Base-by-base conservation (phyloP, 2,113 vertebrate genomes). In the Pheucticus melanocephalus region DNA sequence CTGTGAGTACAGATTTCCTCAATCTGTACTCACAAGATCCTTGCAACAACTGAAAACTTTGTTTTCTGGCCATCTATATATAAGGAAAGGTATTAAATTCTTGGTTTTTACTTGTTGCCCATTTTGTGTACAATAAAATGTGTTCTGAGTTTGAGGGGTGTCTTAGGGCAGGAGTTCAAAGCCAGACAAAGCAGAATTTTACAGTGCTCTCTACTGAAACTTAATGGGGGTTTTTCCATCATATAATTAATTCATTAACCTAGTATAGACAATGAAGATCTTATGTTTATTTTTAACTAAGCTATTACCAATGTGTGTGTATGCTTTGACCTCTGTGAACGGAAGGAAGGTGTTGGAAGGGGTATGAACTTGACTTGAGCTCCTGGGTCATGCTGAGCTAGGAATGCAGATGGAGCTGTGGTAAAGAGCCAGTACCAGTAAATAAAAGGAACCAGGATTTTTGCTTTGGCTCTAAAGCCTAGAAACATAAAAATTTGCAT, bases 201-300 rank as follows among this genome's bases (percentile, higher is more conserved):
- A 40, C 5, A 12, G 15, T 71, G 51, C 8, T 70, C 61, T 90
- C 48, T 75, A 19, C 23, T 63, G 31, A 40, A 83, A 37, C 25
- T 12, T 65, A 19, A 24, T 51, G 5, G 15, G 25, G 5, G 0
- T 1, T 6, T 65, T 82, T 45, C 9, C 15, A 37, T 66, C 12
- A 9, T 13, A 3, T 59, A 70, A 59, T 65, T 42, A 28, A 82
- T 50, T 82, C 10, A 47, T 83, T 86, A 69, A 35, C 40, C 48
- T 80, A 22, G 7, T 45, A 22, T 14, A 86, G 30, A 44, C 73
- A 92, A 50, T 33, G 17, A 20, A 53, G 18, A 9, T 66, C 6
- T 78, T 59, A 9, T 57, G 33, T 71, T 89, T 73, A 21, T 21
- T 95, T 92, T 75, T 80, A 82, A n/a, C 45, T 20, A 25, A 63